Evolutionary conservation across 2,113 vertebrate genomes (phyloP), one percentile per base, ranked within the genome.

Genomic region (human): DNA sequence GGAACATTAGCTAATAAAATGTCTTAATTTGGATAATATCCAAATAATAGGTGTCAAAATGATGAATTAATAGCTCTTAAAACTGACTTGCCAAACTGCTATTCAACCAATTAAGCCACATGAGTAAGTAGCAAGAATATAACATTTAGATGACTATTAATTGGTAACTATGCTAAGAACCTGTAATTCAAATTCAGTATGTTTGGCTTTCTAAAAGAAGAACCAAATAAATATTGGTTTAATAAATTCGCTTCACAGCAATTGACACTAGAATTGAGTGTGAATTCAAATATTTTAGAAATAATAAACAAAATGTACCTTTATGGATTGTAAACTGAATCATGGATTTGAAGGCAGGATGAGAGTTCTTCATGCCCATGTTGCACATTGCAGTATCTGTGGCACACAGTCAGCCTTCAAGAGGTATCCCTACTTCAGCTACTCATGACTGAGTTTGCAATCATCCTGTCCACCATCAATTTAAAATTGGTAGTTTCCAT

Each of bases 21-120:
- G 57, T 13, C 94, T 97, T 93, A 86, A 91, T 93, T 97, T 94
- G 92, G 82, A 32, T 94, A 85, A 89, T 79, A 87, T 76, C 55
- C 83, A 96, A 95, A 96, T 89, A 97, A 87, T 81, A 93, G 48
- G 40, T 93, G 48, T 96, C 87, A 97, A 80, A 91, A 83, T 93
- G 87, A 96, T n/a, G n/a, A 92, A 90, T 96, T 89, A 93, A 76
- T 73, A 97, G 82, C 68, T 93, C 75, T 83, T 91, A 64, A 96
- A 87, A 70, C 89, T 83, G 95, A 93, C 94, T 84, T 94, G 61
- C 79, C 82, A 89, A 94, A 68, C 5, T 87, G 45, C 38, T 68
- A 94, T 93, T 89, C 32, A n/a, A 73, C 87, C 78, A 96, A 89
- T 94, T 91, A 89, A 92, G 35, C 48, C 82, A 79, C 48, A 76